Percentiles rank a stretch among this genome's conserved stretches.
Evolutionary conservation across 2,797 vertebrate species (phyloP).

Genomic region (Siniperca undulata): DNA sequence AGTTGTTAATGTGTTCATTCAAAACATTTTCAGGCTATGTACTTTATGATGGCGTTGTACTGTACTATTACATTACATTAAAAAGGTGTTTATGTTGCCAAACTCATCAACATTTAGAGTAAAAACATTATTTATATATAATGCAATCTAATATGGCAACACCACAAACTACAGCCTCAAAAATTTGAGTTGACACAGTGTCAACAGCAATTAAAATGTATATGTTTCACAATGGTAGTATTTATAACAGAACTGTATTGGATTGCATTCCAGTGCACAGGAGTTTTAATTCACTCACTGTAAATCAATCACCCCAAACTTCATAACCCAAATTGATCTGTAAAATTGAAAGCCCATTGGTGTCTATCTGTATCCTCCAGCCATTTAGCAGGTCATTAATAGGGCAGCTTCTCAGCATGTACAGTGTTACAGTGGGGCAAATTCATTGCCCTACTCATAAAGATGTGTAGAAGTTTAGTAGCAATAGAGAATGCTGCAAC

Average conservation of each 20-base stretch:
- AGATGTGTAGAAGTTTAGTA: not conserved
- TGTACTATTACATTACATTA: no score
- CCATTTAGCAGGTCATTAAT: not conserved
- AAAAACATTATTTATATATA: no score
- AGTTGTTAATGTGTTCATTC: no score
- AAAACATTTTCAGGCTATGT: no score
- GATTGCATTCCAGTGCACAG: not conserved
- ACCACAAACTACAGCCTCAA: no score
- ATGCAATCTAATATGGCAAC: no score
- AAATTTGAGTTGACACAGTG: no score
- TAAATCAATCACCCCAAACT: not conserved
- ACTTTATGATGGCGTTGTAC: not conserved
- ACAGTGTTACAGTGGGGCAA: no score
- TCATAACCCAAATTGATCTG: not conserved
- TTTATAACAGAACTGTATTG: not conserved
- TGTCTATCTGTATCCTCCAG: not conserved
- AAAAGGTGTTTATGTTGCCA: not conserved
- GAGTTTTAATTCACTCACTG: not conserved
- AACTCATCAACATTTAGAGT: not conserved
- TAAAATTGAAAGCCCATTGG: not conserved
- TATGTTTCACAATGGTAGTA: not conserved
- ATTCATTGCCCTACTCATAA: no score
- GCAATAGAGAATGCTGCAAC: not conserved
- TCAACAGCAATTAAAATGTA: no score
- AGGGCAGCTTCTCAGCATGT: no score